These are phyloP conservation scores for Gallinago stenura DNA, from an alignment of 2,797 vertebrate species.

Conservation along the genomic window DNA sequence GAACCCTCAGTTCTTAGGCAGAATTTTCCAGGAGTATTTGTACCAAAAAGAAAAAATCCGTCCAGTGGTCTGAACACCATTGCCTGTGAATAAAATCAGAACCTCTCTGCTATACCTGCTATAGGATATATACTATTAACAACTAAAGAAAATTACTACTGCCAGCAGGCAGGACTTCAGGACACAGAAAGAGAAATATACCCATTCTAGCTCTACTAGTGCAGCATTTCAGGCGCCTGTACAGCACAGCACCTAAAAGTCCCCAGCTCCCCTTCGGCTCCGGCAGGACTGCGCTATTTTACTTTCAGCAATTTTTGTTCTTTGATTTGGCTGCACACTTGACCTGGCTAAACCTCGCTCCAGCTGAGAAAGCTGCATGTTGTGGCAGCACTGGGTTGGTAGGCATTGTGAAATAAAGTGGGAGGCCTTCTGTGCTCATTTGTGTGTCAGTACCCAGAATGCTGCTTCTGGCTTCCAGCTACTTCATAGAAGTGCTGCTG, in stretches of 20 bases:
- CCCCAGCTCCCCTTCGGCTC: background rate
- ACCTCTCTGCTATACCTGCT: background rate
- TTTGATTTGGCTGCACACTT: conserved; percentile 63
- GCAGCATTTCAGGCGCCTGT: background rate
- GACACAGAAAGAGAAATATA: background rate
- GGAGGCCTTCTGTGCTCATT: conserved; percentile 54
- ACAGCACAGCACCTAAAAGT: background rate
- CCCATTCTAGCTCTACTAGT: background rate
- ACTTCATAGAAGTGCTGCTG: conserved; percentile 63
- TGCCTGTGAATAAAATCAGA: background rate
- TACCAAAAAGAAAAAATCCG: background rate
- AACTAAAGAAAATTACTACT: background rate
- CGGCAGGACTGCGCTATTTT: background rate
- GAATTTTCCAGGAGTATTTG: background rate
- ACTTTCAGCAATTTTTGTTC: conserved; percentile 1
- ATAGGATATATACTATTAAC: background rate
- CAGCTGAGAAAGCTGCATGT: conserved; percentile 53
- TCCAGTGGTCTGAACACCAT: background rate
- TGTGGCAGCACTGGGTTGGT: conserved; percentile 34
- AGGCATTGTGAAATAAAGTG: conserved; percentile 67
- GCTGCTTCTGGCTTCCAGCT: conserved; percentile 49
- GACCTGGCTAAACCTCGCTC: conserved; percentile 66
- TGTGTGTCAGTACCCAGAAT: conserved; percentile 68
- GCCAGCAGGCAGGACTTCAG: background rate
- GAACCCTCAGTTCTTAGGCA: background rate